phyloP scores from a whole-genome alignment of 2,797 vertebrate species.

The Oophaga sylvatica region DNA sequence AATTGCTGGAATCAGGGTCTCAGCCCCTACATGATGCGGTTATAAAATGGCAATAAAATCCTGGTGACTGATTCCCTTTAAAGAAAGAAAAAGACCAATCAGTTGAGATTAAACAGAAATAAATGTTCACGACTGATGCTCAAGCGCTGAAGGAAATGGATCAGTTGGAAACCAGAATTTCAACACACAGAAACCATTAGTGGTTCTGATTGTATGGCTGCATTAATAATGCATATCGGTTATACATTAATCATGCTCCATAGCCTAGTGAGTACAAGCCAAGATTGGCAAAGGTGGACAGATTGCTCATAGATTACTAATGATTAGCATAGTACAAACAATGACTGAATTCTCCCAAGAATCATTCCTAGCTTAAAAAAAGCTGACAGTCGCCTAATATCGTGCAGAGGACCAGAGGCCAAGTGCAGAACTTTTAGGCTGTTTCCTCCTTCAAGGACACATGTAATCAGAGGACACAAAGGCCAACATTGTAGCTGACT shows the following conservation, averaged over 20 bases:
- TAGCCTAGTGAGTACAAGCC: neutral
- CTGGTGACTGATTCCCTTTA: too few relatives aligned
- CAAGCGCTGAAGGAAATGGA: neutral
- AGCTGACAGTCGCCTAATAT: neutral
- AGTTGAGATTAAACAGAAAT: neutral
- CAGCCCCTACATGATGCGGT: too few relatives aligned
- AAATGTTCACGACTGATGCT: neutral
- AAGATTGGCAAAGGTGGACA: neutral
- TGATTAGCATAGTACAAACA: neutral
- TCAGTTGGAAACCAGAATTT: neutral
- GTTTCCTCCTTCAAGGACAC: neutral
- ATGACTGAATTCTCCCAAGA: neutral
- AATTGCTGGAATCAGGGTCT: too few relatives aligned
- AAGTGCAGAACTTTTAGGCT: too few relatives aligned
- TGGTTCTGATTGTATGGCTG: neutral
- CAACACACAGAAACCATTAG: slow-evolving; percentile 35
- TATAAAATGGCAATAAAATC: too few relatives aligned
- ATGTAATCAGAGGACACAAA: neutral
- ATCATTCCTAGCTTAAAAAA: neutral
- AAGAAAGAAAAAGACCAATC: neutral
- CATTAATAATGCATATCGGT: slow-evolving; percentile 46
- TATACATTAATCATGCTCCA: neutral
- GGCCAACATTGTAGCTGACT: neutral
- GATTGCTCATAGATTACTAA: neutral
- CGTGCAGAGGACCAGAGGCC: too few relatives aligned